Conservation (phyloP, 2,797 vertebrate species). For the Chaenodraco wilsoni region DNA sequence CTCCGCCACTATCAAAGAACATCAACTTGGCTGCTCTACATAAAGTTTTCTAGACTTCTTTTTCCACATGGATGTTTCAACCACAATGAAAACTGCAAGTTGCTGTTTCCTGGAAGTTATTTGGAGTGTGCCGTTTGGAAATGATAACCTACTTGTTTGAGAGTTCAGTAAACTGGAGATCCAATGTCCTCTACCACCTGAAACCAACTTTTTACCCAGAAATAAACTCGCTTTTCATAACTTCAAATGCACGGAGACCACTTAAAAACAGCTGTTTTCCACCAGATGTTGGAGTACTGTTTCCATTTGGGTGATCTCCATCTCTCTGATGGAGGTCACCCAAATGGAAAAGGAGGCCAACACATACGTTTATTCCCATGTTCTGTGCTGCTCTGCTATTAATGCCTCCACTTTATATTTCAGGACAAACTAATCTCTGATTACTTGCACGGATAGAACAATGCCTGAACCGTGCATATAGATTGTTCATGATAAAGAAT, state of each 20-base stretch:
- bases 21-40: background rate
- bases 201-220: background rate
- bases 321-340: conserved; percentile 38
- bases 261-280: background rate
- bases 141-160: background rate
- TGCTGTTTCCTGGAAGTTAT: background rate
- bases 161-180: background rate
- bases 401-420: conserved; percentile 23
- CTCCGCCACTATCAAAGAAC: background rate
- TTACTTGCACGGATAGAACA: conserved; percentile 14
- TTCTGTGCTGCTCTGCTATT: conserved; percentile 29
- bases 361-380: conserved; percentile 37
- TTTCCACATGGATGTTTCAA: background rate
- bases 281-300: conserved; percentile 27
- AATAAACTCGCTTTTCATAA: background rate
- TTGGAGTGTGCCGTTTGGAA: background rate
- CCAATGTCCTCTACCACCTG: background rate
- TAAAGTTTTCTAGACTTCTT: background rate
- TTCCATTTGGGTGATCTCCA: background rate
- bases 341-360: conserved; percentile 34
- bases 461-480: conserved; percentile 44
- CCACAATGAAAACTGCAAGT: background rate
- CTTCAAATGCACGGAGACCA: background rate
- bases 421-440: conserved; percentile 14
- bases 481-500: conserved; percentile 62